Conservation (phyloP, 2,113 vertebrate genomes). For the Phaethornis superciliosus region DNA sequence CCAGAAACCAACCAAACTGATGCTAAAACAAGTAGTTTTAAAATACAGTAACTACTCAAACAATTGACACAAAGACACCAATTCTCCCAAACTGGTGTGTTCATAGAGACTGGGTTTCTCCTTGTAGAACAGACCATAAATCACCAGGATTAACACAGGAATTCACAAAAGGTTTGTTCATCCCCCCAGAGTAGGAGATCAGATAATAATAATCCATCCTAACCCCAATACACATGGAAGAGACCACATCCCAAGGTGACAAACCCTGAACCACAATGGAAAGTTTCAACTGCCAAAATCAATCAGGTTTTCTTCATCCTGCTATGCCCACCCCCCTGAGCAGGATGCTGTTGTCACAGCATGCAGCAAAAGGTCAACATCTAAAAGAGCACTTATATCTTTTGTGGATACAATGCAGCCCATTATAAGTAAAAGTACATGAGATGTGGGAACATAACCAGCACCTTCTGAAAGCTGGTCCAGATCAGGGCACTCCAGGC, state of each 20-base stretch:
- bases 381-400: neutral
- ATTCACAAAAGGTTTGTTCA: neutral
- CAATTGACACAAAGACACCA: neutral
- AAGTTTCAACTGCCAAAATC: neutral
- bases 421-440: neutral
- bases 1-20: accelerated
- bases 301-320: neutral
- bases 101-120: neutral
- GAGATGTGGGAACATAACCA: neutral
- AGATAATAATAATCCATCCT: neutral
- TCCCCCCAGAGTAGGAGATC: neutral
- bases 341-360: neutral
- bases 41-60: neutral
- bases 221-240: neutral
- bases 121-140: neutral
- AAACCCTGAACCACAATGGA: neutral
- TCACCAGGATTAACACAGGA: neutral
- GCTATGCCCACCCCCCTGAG: neutral
- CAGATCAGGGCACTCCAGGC: neutral
- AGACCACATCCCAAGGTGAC: neutral
- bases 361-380: neutral
- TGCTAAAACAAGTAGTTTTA: neutral
- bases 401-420: neutral
- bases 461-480: neutral
- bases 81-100: neutral